Evolutionary conservation across 2,113 vertebrate genomes (phyloP).

Genomic region (Burhinus oedicnemus): DNA sequence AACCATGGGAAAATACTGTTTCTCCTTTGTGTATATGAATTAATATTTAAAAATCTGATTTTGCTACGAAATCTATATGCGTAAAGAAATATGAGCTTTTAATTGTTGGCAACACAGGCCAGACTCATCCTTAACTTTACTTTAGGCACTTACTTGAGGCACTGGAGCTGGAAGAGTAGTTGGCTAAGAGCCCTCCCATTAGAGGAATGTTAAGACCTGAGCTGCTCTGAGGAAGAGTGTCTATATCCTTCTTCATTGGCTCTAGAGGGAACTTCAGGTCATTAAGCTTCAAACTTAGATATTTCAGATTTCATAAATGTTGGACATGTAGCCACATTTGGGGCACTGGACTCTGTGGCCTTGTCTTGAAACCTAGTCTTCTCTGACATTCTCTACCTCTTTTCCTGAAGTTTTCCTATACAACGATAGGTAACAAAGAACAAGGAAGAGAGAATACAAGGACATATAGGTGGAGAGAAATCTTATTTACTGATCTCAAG

Average conservation of each 20-base stretch:
- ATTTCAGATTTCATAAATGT: background rate
- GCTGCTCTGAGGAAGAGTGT: background rate
- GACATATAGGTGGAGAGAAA: background rate
- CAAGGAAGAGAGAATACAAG: background rate
- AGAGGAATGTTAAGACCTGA: background rate
- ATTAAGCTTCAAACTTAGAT: background rate
- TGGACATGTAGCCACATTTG: background rate
- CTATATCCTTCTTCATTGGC: background rate
- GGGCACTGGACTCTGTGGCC: accelerated
- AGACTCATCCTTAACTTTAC: background rate
- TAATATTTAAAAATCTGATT: background rate
- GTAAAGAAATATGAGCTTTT: background rate
- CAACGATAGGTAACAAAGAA: background rate
- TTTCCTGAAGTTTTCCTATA: background rate
- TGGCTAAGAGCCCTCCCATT: background rate
- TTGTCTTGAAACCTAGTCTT: background rate
- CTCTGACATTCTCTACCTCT: background rate
- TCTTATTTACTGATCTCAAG: background rate
- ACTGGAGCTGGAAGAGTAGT: background rate
- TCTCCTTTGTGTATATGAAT: background rate
- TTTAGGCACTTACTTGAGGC: background rate
- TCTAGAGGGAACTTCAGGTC: background rate
- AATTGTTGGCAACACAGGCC: background rate
- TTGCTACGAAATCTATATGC: background rate
- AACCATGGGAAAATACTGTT: background rate